Base-by-base conservation (phyloP, 2,113 vertebrate species). In the Lophochroa leadbeateri region DNA sequence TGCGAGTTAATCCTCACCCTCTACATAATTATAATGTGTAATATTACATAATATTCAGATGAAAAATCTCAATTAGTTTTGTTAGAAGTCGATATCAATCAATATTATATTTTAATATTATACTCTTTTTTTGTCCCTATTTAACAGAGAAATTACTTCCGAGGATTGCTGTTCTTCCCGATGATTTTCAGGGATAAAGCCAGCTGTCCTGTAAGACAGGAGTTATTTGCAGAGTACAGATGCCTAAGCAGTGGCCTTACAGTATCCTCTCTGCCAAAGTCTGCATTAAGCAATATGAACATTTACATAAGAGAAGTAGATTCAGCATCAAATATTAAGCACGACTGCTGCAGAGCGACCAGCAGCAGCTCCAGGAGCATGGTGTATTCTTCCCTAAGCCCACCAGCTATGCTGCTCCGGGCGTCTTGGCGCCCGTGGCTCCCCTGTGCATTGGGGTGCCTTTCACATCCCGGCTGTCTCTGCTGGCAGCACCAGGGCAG, bases 271-370 rank as follows among this genome's bases (percentile, higher is more conserved):
- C 72, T 67, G 74, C 55, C 78, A 68, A 39, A 19, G 28, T 6
- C 68, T 83, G 72, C 86, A 64, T 35, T 46, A 37, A 70, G 35
- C 31, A 37, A 5, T 23, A 46, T 37, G 44, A 80, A 41, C 43
- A 69, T 64, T 63, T 65, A 60, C 46, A 27, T 50, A 24, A 7
- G 15, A 65, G 79, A n/a, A 72, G 25, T 17, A 28, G 43, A 14
- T 58, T 41, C 4, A 1, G 25, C 49, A 35, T 46, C 78, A 57
- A 46, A 46, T 33, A 57, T 18, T 24, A 11, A 83, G 60, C 20
- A 8, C 12, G 2, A 4, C 18, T 28, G 76, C n/a, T 0, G 6
- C 1, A 0, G 72, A 3, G 11, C 1, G 7, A 24, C 11, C 33
- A 17, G 46, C 44, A 35, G 24, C 7, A 2, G 24, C 23, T 37